Conservation (phyloP, 2,797 vertebrate genomes). For the Lithobates pipiens region DNA sequence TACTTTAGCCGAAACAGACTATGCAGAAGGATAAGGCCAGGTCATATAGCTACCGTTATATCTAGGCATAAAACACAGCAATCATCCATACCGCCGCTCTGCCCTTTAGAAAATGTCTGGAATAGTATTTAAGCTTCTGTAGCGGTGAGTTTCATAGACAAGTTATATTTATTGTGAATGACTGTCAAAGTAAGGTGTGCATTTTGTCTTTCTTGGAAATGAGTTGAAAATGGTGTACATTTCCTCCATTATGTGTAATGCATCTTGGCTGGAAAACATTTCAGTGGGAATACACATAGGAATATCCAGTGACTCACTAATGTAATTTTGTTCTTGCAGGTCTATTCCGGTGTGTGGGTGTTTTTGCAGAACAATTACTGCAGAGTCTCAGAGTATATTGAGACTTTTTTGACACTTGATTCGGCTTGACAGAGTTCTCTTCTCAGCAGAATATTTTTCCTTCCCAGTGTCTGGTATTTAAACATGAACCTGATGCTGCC, state of each 20-base stretch:
- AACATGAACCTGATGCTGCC: constrained; percentile 68
- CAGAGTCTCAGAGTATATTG: constrained; percentile 74
- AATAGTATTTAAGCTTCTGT: constrained; percentile 19
- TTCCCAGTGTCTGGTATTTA: constrained; percentile 72
- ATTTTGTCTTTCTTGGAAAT: constrained; percentile 66
- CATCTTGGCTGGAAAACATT: constrained; percentile 68
- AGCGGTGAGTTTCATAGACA: not conserved
- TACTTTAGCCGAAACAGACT: too few relatives aligned
- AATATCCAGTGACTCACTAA: constrained; percentile 73
- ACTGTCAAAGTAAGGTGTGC: constrained; percentile 39
- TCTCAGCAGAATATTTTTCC: constrained; percentile 73
- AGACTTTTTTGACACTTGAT: constrained; percentile 80
- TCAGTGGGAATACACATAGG: constrained; percentile 69
- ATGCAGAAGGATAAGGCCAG: not conserved
- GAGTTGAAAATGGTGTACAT: constrained; percentile 61
- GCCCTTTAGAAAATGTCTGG: constrained; percentile 24
- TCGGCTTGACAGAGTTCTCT: constrained; percentile 74
- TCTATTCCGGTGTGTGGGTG: constrained; percentile 77
- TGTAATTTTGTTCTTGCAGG: constrained; percentile 75
- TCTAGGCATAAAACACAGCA: not conserved
- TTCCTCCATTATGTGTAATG: constrained; percentile 66
- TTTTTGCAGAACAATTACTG: constrained; percentile 77
- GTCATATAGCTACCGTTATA: constrained; percentile 16
- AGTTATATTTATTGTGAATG: constrained; percentile 44
- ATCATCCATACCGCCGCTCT: not conserved